Evolutionary conservation across 2,888 invertebrate genomes (phyloP).

Genomic region (Aethes cnicana): DNA sequence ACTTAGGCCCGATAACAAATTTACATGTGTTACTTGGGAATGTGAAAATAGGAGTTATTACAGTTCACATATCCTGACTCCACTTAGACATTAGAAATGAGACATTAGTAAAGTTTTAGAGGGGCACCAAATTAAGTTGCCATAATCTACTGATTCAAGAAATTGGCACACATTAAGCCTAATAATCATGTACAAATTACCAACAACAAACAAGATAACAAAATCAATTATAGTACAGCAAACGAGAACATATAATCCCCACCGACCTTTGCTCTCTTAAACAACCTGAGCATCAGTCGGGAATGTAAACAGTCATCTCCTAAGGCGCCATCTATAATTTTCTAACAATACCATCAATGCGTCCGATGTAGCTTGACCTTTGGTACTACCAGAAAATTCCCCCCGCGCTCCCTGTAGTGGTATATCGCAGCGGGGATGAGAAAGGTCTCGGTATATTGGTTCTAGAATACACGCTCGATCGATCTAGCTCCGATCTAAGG

Average conservation of each 20-base stretch:
- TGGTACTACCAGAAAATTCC: constrained; percentile 24
- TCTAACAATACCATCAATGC: constrained; percentile 70
- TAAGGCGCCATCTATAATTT: constrained; percentile 81
- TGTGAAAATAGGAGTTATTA: constrained; percentile 7
- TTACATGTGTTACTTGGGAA: constrained; percentile 24
- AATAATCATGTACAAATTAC: constrained; percentile 21
- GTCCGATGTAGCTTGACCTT: constrained; percentile 54
- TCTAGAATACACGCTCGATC: constrained; percentile 68
- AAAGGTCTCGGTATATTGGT: constrained; percentile 46
- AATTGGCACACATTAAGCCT: constrained; percentile 12
- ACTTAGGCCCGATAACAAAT: constrained; percentile 27
- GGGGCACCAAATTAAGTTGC: no score
- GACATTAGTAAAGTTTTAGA: no score
- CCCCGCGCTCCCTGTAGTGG: constrained; percentile 17
- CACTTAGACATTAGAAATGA: no score
- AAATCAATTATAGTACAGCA: constrained; percentile 69
- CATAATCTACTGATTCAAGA: no score
- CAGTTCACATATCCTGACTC: no score
- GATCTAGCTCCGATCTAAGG: constrained; percentile 71
- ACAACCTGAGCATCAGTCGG: constrained; percentile 68
- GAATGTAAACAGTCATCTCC: constrained; percentile 81
- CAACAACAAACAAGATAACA: constrained; percentile 33
- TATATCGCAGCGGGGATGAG: constrained; percentile 27
- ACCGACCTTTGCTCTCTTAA: constrained; percentile 71
- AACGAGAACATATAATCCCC: constrained; percentile 75